A percentile compares a stretch with the other conserved stretches of the same genome.
Evolutionary conservation across 2,888 invertebrate genomes (phyloP).

Genomic region (Anthoptus insignis): DNA sequence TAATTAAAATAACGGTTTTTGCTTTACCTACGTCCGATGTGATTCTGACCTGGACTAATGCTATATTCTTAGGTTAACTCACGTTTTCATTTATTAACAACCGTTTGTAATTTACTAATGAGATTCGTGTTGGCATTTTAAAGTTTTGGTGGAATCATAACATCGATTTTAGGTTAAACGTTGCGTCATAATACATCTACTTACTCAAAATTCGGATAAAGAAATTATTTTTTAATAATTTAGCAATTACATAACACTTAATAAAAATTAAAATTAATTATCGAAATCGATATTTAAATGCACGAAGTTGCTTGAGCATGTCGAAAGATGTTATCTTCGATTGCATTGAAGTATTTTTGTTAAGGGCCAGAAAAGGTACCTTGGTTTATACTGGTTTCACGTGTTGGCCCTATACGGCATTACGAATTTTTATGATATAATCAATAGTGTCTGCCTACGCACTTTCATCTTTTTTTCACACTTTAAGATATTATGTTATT

Average conservation of each 20-base stretch:
- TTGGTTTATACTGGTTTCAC: neutral
- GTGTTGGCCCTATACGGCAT: conserved; percentile 37
- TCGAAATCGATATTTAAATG: conserved; percentile 27
- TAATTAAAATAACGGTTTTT: conserved; percentile 53
- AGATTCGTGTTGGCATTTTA: conserved; percentile 41
- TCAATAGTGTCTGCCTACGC: conserved; percentile 42
- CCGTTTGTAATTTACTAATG: conserved; percentile 47
- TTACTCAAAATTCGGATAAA: conserved; percentile 15
- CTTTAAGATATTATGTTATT: conserved; percentile 54
- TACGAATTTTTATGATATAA: conserved; percentile 47
- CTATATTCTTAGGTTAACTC: conserved; percentile 45
- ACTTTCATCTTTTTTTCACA: conserved; percentile 46
- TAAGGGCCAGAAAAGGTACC: conserved; percentile 29
- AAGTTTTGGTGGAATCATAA: too few relatives aligned
- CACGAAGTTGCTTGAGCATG: conserved; percentile 20
- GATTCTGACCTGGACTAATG: conserved; percentile 54
- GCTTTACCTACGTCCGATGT: too few relatives aligned
- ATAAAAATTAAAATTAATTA: conserved; percentile 33
- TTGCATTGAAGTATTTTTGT: conserved; percentile 9
- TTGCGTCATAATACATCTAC: too few relatives aligned
- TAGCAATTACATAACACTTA: conserved; percentile 17
- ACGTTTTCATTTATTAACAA: conserved; percentile 44
- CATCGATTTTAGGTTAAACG: too few relatives aligned
- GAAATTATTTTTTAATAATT: conserved; percentile 18
- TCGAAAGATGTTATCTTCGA: conserved; percentile 32